Percentiles rank a stretch among this genome's conserved stretches.
Evolutionary conservation across 2,113 vertebrate genomes (phyloP).

Genomic region (Redunca redunca): DNA sequence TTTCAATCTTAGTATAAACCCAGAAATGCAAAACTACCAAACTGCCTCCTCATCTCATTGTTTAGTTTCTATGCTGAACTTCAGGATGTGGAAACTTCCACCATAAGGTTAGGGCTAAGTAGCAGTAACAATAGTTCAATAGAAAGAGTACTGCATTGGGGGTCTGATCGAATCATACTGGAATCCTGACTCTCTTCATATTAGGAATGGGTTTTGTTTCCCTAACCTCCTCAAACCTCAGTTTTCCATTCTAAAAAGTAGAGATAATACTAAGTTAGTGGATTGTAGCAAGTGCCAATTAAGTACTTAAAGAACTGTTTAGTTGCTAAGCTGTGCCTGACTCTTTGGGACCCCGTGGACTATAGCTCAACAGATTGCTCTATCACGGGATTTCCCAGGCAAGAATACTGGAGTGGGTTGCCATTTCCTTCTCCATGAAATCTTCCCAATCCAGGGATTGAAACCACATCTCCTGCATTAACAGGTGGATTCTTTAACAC

Average conservation of each 20-base stretch:
- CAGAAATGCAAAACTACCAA: background rate
- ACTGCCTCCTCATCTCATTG: rapidly evolving
- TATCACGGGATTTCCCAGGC: background rate
- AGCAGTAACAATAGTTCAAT: rapidly evolving
- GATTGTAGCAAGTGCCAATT: background rate
- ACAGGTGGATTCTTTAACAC: background rate
- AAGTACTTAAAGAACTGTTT: background rate
- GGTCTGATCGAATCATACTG: background rate
- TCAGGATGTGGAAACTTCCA: background rate
- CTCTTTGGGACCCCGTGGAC: background rate
- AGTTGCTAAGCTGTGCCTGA: background rate
- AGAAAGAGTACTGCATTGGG: background rate
- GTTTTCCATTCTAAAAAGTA: background rate
- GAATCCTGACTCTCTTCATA: background rate
- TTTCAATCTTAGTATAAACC: background rate
- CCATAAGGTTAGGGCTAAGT: background rate
- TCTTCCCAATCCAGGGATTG: background rate
- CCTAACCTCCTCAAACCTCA: background rate
- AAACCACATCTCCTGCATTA: background rate
- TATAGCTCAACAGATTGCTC: background rate
- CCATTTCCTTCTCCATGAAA: background rate
- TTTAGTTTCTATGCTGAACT: rapidly evolving
- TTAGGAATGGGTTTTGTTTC: background rate
- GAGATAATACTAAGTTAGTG: background rate
- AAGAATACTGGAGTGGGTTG: background rate